Percentiles rank a stretch among this genome's conserved stretches.
Conservation (phyloP, 2,113 vertebrate genomes). For the Syrmaticus mikado region DNA sequence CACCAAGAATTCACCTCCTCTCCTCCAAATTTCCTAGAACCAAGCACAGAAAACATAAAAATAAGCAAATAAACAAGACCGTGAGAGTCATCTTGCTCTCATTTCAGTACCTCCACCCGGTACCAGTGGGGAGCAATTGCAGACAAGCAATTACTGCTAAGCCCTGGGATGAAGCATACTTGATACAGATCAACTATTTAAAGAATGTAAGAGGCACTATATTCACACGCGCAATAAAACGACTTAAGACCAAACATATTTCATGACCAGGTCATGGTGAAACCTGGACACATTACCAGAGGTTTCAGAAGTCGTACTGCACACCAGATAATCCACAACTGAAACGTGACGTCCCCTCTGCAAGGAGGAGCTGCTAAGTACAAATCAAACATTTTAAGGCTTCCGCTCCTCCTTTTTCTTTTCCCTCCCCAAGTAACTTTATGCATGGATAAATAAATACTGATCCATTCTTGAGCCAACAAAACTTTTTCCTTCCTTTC, state of each 20-base stretch:
- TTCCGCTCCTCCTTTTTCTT: background rate
- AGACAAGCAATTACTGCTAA: conserved; percentile 34
- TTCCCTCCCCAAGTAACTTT: background rate
- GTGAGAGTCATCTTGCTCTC: background rate
- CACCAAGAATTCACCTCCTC: background rate
- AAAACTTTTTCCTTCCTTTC: background rate
- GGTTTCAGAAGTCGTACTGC: background rate
- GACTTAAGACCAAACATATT: conserved; percentile 15
- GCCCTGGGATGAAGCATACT: conserved; percentile 57
- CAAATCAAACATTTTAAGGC: background rate
- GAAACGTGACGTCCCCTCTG: background rate
- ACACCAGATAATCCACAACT: background rate
- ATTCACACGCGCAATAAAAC: conserved; percentile 5
- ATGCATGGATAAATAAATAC: background rate
- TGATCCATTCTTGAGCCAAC: background rate
- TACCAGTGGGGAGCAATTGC: background rate
- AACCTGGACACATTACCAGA: background rate
- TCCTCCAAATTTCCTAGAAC: background rate
- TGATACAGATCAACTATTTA: conserved; percentile 70
- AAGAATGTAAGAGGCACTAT: conserved; percentile 58
- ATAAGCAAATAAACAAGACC: background rate
- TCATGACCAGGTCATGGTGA: conserved; percentile 29
- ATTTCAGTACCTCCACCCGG: background rate
- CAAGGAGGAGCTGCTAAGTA: background rate
- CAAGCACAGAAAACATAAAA: background rate